A percentile compares a stretch with the other conserved stretches of the same genome.
These are phyloP conservation scores for Pitangus sulphuratus DNA, from an alignment of 2,797 vertebrate species.

Conservation along the genomic window DNA sequence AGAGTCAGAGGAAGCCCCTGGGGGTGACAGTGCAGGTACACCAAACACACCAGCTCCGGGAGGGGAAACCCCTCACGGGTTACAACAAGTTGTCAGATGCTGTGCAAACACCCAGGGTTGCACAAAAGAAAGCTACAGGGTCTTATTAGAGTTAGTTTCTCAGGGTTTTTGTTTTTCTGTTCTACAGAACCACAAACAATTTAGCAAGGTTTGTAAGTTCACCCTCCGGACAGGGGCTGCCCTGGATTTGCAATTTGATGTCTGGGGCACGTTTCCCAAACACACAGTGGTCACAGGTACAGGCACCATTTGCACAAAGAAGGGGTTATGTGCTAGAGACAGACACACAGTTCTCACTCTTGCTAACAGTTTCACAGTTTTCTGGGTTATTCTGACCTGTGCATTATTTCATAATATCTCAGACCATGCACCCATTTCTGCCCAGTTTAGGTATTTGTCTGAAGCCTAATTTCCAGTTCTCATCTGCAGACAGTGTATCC, in stretches of 20 bases:
- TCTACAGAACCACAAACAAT: neutral
- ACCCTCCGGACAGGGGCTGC: neutral
- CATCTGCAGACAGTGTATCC: neutral
- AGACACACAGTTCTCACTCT: neutral
- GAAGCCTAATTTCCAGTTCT: neutral
- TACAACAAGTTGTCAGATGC: neutral
- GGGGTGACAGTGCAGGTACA: fast-evolving
- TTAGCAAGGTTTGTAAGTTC: neutral
- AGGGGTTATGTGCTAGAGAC: neutral
- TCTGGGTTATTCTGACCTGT: neutral
- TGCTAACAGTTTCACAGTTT: neutral
- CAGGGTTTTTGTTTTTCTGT: neutral
- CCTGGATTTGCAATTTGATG: neutral
- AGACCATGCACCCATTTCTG: neutral
- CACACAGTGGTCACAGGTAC: fast-evolving
- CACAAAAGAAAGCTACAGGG: neutral
- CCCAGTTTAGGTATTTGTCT: neutral
- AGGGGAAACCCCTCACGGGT: fast-evolving
- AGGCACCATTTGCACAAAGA: neutral
- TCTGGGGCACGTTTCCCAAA: neutral
- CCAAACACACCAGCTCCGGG: neutral
- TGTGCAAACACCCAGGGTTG: fast-evolving
- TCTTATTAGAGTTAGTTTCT: neutral
- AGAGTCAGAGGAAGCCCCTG: fast-evolving
- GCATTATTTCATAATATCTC: neutral